These are phyloP conservation scores for Lepidurus apus DNA, from an alignment of 1,140 invertebrate species.

Conservation along the genomic window DNA sequence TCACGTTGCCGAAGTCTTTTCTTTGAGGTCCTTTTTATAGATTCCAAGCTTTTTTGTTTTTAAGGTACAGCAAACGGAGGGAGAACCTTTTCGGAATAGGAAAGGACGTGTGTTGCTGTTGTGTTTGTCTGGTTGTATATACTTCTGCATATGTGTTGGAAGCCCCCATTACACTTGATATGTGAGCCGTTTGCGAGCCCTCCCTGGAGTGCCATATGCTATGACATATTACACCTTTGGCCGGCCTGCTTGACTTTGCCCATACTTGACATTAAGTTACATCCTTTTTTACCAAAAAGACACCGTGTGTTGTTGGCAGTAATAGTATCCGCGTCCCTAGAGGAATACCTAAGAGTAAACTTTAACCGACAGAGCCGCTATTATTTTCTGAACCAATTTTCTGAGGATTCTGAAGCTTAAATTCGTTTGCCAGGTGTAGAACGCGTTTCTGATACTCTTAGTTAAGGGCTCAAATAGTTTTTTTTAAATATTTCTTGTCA, in stretches of 20 bases:
- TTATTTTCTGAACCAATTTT: constrained; percentile 20
- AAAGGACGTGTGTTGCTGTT: constrained; percentile 10
- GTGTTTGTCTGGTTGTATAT: constrained; percentile 11
- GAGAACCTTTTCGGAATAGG: neutral
- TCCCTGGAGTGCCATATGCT: constrained; percentile 21
- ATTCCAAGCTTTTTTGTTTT: neutral
- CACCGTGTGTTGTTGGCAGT: constrained; percentile 8
- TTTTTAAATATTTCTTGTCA: neutral
- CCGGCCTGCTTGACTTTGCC: constrained; percentile 13
- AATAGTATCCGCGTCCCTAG: constrained; percentile 8
- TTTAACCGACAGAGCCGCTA: neutral
- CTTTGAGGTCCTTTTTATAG: neutral
- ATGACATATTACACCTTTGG: constrained; percentile 22
- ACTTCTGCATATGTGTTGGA: constrained; percentile 16
- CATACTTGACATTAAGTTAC: constrained; percentile 19
- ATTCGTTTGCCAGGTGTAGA: neutral
- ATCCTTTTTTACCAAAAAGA: neutral
- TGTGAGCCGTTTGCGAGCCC: constrained; percentile 13
- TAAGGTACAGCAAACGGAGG: neutral
- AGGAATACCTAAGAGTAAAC: neutral
- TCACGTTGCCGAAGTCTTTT: neutral
- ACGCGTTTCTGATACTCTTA: neutral
- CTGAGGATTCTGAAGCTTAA: constrained; percentile 2
- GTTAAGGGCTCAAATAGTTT: neutral
- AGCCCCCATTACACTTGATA: constrained; percentile 4